Percentiles rank a stretch among this genome's conserved stretches.
These are phyloP conservation scores for Phrynocephalus forsythii DNA, from an alignment of 2,797 vertebrate species.

Conservation along the genomic window DNA sequence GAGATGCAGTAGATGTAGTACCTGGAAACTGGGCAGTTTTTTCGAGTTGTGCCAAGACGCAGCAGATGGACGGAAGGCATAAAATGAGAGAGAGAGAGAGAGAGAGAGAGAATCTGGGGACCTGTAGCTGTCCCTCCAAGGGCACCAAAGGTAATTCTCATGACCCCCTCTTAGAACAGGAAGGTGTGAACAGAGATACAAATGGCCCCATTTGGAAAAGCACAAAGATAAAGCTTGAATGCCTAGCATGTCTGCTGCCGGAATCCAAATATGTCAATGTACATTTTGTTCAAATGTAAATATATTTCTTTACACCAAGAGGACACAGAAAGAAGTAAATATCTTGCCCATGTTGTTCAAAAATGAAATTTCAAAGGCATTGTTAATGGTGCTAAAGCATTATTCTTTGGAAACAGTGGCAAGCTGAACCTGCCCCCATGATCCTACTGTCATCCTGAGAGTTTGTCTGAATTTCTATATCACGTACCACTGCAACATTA, in stretches of 20 bases:
- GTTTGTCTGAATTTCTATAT: background rate
- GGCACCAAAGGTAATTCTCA: too few relatives aligned
- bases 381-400: background rate
- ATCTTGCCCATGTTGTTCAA: background rate
- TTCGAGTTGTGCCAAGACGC: too few relatives aligned
- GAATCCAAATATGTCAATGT: background rate
- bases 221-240: background rate
- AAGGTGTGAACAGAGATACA: too few relatives aligned
- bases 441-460: background rate
- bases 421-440: background rate
- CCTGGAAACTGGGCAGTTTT: too few relatives aligned
- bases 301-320: background rate
- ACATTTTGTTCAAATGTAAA: background rate
- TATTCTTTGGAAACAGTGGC: background rate
- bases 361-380: background rate
- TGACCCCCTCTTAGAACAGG: too few relatives aligned
- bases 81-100: too few relatives aligned
- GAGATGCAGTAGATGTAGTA: too few relatives aligned
- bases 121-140: too few relatives aligned
- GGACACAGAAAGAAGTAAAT: background rate
- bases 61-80: too few relatives aligned
- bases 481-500: background rate
- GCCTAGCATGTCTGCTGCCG: background rate
- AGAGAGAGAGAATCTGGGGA: too few relatives aligned
- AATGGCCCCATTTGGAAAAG: too few relatives aligned